These are phyloP conservation scores for Sitta carolinensis DNA, from an alignment of 2,797 vertebrate genomes.

Conservation along the genomic window DNA sequence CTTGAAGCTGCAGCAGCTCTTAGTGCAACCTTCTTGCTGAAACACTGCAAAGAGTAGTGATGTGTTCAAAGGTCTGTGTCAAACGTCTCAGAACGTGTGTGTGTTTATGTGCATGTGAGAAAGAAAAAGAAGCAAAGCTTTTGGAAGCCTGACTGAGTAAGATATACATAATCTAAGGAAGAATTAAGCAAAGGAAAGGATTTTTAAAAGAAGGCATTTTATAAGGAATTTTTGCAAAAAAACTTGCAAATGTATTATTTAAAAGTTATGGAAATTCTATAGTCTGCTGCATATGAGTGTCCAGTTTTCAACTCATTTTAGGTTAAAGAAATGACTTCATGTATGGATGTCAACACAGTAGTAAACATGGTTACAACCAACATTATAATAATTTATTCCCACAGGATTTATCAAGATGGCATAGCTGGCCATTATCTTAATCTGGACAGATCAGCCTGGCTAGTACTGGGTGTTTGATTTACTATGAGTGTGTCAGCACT, in stretches of 20 bases:
- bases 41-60: not conserved
- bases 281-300: not conserved
- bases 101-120: not conserved
- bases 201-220: not conserved
- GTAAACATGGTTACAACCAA: not conserved
- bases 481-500: constrained; percentile 4
- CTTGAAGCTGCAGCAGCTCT: not conserved
- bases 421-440: constrained; percentile 11
- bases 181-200: not conserved
- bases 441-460: not conserved
- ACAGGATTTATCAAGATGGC: not conserved
- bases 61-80: not conserved
- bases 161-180: not conserved
- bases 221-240: not conserved
- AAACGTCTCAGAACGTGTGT: accelerated
- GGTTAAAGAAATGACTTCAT: not conserved
- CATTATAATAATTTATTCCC: not conserved
- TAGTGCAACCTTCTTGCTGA: not conserved
- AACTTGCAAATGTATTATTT: not conserved
- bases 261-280: not conserved
- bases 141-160: not conserved
- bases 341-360: not conserved
- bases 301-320: not conserved
- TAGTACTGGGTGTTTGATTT: not conserved
- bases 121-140: not conserved